Conservation (phyloP, 2,113 vertebrate species). For the Australoheros scitulus region DNA sequence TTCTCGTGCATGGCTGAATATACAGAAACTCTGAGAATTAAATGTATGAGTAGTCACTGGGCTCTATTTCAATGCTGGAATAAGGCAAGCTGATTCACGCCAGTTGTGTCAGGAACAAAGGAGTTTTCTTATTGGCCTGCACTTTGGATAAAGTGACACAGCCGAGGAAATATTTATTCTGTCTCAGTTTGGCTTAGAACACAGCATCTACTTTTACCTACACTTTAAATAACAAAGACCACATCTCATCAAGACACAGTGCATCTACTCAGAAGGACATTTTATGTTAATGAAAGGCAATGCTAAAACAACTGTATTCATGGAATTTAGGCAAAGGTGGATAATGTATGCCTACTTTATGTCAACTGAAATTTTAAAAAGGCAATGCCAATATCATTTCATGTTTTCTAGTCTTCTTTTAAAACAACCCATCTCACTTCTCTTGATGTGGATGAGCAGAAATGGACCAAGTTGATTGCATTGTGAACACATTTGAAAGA, state of each 20-base stretch:
- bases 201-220: neutral
- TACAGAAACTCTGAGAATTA: slow-evolving; percentile 11
- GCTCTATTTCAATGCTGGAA: slow-evolving; percentile 29
- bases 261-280: slow-evolving; percentile 2
- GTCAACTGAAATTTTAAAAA: slow-evolving; percentile 15
- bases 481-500: neutral
- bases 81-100: neutral
- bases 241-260: neutral
- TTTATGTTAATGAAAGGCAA: neutral
- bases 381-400: neutral
- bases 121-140: neutral
- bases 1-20: slow-evolving; percentile 31
- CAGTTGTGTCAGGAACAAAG: slow-evolving; percentile 14
- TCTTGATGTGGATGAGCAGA: neutral
- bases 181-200: neutral
- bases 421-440: neutral
- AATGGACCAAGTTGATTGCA: neutral
- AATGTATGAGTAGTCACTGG: slow-evolving; percentile 1
- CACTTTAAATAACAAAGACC: slow-evolving; percentile 6
- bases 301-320: neutral
- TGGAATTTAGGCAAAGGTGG: neutral
- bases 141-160: slow-evolving; percentile 9
- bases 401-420: neutral
- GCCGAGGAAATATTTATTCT: slow-evolving; percentile 5
- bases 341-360: neutral